phyloP scores from a whole-genome alignment of 2,888 invertebrate species.

The Argyra leucocephala region DNA sequence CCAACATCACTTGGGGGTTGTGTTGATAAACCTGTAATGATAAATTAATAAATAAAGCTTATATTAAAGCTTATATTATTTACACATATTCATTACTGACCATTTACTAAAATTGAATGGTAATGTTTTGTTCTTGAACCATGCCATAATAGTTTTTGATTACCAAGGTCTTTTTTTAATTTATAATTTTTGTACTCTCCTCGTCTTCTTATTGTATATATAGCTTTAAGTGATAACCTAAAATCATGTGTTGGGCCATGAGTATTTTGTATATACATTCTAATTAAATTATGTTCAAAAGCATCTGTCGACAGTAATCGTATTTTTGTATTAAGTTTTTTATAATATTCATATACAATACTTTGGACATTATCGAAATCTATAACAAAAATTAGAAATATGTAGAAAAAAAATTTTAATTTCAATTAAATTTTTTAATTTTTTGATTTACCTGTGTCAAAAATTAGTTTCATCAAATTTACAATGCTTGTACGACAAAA shows the following conservation, averaged over 20 bases:
- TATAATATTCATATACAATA: too few species aligned
- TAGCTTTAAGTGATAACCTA: neutral
- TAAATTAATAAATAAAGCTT: neutral
- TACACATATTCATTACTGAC: neutral
- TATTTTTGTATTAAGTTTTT: too few species aligned
- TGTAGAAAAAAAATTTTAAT: too few species aligned
- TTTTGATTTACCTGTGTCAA: too few species aligned
- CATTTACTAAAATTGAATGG: neutral
- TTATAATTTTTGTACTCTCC: neutral
- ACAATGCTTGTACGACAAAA: too few species aligned
- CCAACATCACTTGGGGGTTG: constrained; percentile 85
- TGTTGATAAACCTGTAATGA: neutral
- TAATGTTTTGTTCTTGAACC: neutral
- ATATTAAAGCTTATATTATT: too few species aligned
- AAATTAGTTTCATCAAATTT: too few species aligned
- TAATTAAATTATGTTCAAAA: neutral
- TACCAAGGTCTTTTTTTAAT: neutral
- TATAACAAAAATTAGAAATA: too few species aligned
- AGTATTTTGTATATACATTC: neutral
- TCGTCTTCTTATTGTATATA: neutral
- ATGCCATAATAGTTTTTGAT: neutral
- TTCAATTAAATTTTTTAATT: too few species aligned
- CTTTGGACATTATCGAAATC: too few species aligned
- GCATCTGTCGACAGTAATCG: too few species aligned
- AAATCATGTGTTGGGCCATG: neutral